Conservation (phyloP, 2,888 invertebrate species). For the Biston betularia region DNA sequence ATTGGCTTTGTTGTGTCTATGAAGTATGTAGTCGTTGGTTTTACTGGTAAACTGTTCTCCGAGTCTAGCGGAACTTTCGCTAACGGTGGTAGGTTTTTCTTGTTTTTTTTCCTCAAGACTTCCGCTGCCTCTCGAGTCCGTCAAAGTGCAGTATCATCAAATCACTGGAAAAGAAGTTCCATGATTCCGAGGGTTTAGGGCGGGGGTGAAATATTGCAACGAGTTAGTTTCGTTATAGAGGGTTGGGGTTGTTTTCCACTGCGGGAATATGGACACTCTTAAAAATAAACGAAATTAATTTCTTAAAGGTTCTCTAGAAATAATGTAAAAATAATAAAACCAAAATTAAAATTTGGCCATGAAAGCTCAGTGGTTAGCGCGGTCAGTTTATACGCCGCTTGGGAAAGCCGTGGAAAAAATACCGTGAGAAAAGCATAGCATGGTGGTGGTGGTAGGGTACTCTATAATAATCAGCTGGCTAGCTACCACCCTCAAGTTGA, state of each 20-base stretch:
- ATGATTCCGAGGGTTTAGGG: slow-evolving; percentile 68
- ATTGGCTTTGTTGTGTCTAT: not conserved
- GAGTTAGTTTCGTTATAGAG: slow-evolving; percentile 73
- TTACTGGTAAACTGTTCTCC: slow-evolving; percentile 1
- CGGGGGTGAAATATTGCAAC: slow-evolving; percentile 83
- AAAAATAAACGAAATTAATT: not conserved
- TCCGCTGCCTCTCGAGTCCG: slow-evolving; percentile 59
- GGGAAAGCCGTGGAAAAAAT: no score
- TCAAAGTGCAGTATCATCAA: slow-evolving; percentile 86
- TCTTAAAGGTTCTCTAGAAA: no score
- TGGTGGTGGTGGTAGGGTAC: no score
- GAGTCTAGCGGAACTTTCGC: slow-evolving; percentile 5
- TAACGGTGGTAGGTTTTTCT: slow-evolving; percentile 2
- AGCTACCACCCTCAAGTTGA: no score
- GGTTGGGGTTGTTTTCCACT: slow-evolving; percentile 45
- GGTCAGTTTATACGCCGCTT: no score
- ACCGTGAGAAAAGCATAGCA: no score
- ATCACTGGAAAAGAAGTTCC: slow-evolving; percentile 84
- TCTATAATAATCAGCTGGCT: no score
- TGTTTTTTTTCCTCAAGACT: slow-evolving; percentile 56
- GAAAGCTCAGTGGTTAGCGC: no score
- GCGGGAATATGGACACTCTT: not conserved
- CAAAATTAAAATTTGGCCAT: no score
- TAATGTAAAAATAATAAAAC: no score
- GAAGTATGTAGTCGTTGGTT: not conserved